phyloP scores from a whole-genome alignment of 2,113 vertebrate species.

The zebrafish (Danio rerio) region GRCz12tu NC_133186.1:18622501-18623000 shows the following conservation, averaged over 20 bases:
- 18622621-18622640: slow-evolving; percentile 38
- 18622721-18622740: not conserved
- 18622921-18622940: too few species aligned
- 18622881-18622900: too few species aligned
- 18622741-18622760: not conserved
- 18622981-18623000: too few species aligned
- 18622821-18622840: not conserved
- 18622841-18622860: too few species aligned
- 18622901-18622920: too few species aligned
- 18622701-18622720: not conserved
- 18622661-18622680: slow-evolving; percentile 30
- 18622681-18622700: slow-evolving; percentile 4
- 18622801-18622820: not conserved
- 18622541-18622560: slow-evolving; percentile 13
- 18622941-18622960: too few species aligned
- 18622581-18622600: slow-evolving; percentile 60
- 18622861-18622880: too few species aligned
- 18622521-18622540: slow-evolving; percentile 49
- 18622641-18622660: not conserved
- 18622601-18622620: slow-evolving; percentile 24
- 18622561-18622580: slow-evolving; percentile 3
- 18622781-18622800: not conserved
- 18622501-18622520: not conserved
- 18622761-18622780: not conserved
- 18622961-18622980: too few species aligned